Percentiles rank a stretch among this genome's conserved stretches.
phyloP scores from a whole-genome alignment of 2,888 invertebrate genomes.

The Cheilosia soror region DNA sequence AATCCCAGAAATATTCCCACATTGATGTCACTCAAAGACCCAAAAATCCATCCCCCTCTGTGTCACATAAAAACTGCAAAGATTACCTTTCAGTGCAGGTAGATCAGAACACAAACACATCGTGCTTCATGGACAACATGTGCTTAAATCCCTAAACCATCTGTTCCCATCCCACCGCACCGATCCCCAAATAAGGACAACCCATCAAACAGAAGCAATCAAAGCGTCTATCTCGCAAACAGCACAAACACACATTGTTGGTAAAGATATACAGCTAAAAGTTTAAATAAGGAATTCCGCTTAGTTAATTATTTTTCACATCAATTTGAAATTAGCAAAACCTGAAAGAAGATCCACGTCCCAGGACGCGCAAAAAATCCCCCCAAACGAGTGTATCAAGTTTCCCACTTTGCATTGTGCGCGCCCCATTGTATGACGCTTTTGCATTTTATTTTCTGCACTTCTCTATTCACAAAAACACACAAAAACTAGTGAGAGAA shows the following conservation, averaged over 20 bases:
- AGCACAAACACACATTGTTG: background rate
- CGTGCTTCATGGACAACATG: constrained; percentile 13
- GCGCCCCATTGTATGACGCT: constrained; percentile 61
- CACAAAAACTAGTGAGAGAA: constrained; percentile 40
- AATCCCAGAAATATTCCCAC: too few species aligned
- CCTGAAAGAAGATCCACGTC: constrained; percentile 66
- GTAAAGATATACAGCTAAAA: constrained; percentile 21
- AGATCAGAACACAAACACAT: background rate
- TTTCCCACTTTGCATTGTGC: constrained; percentile 66
- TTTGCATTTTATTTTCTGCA: constrained; percentile 70
- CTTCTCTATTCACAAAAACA: constrained; percentile 53
- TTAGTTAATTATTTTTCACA: constrained; percentile 75
- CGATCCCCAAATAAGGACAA: constrained; percentile 29
- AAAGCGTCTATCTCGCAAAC: constrained; percentile 8
- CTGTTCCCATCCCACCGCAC: constrained; percentile 35
- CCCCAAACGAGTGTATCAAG: constrained; percentile 71
- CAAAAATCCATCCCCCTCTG: background rate
- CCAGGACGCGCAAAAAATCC: constrained; percentile 22
- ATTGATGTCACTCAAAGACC: too few species aligned
- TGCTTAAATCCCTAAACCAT: constrained; percentile 37
- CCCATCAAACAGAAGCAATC: constrained; percentile 64
- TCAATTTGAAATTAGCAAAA: constrained; percentile 69
- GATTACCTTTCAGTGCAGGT: constrained; percentile 4
- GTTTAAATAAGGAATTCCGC: constrained; percentile 70
- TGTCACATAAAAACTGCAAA: background rate